phyloP scores from a whole-genome alignment of 2,113 vertebrate species.

The Ageneiosus marmoratus region DNA sequence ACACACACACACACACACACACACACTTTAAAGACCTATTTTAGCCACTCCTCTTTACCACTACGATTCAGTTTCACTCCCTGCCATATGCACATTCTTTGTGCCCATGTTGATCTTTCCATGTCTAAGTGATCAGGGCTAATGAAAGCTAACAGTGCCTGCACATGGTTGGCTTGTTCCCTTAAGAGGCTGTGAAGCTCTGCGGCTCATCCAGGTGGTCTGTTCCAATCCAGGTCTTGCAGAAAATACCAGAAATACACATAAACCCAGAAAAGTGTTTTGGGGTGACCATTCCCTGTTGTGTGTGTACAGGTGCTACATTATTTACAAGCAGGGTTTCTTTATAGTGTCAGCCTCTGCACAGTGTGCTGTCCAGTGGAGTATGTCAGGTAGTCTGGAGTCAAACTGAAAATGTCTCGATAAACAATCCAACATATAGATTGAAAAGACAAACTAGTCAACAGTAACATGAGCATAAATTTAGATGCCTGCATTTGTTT shows the following conservation, averaged over 20 bases:
- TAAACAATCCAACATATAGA: background rate
- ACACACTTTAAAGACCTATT: background rate
- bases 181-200: background rate
- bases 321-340: background rate
- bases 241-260: background rate
- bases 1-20: background rate
- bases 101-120: conserved; percentile 8
- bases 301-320: background rate
- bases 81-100: background rate
- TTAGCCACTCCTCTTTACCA: background rate
- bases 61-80: background rate
- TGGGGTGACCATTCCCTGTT: background rate
- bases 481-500: background rate
- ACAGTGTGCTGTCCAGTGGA: background rate
- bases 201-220: conserved; percentile 2
- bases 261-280: background rate
- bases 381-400: background rate
- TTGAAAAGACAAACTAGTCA: background rate
- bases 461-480: background rate
- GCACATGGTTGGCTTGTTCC: background rate
- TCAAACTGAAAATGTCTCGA: background rate
- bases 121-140: background rate
- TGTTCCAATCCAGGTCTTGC: background rate
- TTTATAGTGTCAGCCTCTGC: conserved; percentile 5
- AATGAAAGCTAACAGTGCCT: background rate